Evolutionary conservation across 2,113 vertebrate genomes (phyloP).

Genomic region (Merops nubicus): DNA sequence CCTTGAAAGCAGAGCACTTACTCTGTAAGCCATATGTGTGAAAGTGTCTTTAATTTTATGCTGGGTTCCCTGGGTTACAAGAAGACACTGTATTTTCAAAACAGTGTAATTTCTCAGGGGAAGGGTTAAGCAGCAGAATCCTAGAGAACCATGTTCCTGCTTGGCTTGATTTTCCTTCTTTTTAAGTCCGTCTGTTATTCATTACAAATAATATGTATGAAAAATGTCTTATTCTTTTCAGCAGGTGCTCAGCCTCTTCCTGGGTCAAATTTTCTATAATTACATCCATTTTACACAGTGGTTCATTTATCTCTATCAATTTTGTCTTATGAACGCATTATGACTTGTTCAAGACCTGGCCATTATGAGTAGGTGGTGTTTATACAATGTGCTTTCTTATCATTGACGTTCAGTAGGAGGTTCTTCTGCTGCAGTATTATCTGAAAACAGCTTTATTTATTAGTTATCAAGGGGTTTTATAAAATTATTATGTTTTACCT

Average conservation of each 20-base stretch:
- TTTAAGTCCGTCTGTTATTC: not conserved
- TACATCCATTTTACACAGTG: not conserved
- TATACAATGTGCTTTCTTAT: not conserved
- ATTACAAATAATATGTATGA: not conserved
- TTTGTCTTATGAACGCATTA: not conserved
- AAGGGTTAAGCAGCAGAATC: not conserved
- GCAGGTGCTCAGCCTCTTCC: not conserved
- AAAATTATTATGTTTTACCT: not conserved
- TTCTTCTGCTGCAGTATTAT: not conserved
- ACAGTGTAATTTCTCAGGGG: not conserved
- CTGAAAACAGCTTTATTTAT: conserved; percentile 17
- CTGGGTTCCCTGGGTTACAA: not conserved
- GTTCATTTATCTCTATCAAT: not conserved
- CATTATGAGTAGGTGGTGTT: not conserved
- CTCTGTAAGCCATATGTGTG: not conserved
- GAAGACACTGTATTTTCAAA: not conserved
- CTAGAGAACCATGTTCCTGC: not conserved
- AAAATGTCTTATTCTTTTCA: not conserved
- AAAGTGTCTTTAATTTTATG: not conserved
- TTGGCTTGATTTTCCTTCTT: not conserved
- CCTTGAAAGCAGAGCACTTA: not conserved
- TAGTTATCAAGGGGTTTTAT: not conserved
- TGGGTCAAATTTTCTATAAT: conserved; percentile 7
- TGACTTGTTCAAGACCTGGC: not conserved
- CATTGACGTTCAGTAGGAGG: not conserved